Percentiles rank a stretch among this genome's conserved stretches.
These are phyloP conservation scores for Cheilosia pagana DNA, from an alignment of 2,888 invertebrate species.

Conservation along the genomic window DNA sequence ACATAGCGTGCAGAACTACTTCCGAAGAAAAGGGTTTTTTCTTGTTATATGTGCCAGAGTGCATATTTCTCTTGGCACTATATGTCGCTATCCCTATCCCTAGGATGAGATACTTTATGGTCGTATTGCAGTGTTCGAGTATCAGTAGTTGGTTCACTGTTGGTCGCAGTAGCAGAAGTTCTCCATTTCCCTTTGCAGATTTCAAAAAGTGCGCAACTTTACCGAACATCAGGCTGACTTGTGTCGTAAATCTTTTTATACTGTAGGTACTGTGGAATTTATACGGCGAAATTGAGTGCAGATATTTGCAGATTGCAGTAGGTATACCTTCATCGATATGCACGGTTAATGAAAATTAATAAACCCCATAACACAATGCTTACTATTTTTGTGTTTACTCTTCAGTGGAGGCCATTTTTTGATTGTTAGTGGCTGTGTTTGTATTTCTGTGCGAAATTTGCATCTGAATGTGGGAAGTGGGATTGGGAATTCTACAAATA, in stretches of 20 bases:
- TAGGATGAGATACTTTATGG: slow-evolving; percentile 44
- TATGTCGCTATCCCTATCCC: not conserved
- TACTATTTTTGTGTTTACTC: not conserved
- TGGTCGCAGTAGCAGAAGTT: slow-evolving; percentile 38
- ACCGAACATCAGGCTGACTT: slow-evolving; percentile 8
- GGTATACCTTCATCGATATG: not conserved
- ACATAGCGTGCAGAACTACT: slow-evolving; percentile 34
- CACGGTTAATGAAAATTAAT: not conserved
- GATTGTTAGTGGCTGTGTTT: too few relatives aligned
- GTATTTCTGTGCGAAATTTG: too few relatives aligned
- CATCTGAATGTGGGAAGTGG: too few relatives aligned
- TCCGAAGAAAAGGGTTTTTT: slow-evolving; percentile 40
- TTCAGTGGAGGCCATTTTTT: too few relatives aligned
- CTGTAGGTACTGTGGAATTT: not conserved
- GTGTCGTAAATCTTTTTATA: slow-evolving; percentile 35
- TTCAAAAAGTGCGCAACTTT: slow-evolving; percentile 16
- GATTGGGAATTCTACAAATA: too few relatives aligned
- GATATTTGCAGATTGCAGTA: not conserved
- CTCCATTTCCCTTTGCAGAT: slow-evolving; percentile 46
- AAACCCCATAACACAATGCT: not conserved
- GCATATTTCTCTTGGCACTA: slow-evolving; percentile 8
- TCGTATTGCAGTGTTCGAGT: slow-evolving; percentile 49
- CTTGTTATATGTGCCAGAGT: slow-evolving; percentile 19
- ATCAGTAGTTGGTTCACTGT: slow-evolving; percentile 34
- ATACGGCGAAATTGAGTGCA: slow-evolving; percentile 3